Conservation (phyloP, 2,113 vertebrate genomes). For the Eptesicus fuscus region DNA sequence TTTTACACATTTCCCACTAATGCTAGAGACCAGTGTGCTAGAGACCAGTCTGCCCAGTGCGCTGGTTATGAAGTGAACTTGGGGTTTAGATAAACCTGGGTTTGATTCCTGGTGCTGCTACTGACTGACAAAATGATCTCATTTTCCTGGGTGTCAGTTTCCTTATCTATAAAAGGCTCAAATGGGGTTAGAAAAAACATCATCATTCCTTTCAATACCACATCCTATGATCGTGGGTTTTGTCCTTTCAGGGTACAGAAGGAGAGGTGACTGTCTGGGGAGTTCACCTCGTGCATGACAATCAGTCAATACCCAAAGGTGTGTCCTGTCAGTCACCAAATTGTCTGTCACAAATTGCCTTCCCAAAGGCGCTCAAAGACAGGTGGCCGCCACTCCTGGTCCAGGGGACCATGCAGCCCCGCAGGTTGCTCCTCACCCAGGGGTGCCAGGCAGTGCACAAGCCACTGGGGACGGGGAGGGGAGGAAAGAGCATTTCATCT, state of each 20-base stretch:
- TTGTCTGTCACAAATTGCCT: neutral
- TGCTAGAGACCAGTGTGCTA: neutral
- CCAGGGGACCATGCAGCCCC: neutral
- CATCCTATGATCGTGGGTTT: neutral
- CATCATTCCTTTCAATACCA: neutral
- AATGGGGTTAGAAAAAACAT: neutral
- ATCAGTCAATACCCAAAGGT: neutral
- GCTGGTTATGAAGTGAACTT: neutral
- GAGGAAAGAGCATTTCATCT: neutral
- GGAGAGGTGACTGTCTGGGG: neutral
- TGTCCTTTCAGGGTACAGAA: neutral
- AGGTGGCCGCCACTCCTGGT: neutral
- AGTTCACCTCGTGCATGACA: neutral
- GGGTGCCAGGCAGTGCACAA: neutral
- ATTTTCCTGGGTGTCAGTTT: neutral
- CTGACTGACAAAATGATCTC: neutral
- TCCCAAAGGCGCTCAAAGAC: neutral
- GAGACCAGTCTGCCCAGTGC: neutral
- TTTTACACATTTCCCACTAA: neutral
- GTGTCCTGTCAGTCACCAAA: neutral
- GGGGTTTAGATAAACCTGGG: neutral
- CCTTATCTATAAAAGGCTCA: neutral
- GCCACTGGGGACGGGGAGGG: neutral
- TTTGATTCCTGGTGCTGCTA: neutral
- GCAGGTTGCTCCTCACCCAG: fast-evolving